Evolutionary conservation across 2,113 vertebrate species (phyloP).

Genomic region (Platysternon megacephalum): DNA sequence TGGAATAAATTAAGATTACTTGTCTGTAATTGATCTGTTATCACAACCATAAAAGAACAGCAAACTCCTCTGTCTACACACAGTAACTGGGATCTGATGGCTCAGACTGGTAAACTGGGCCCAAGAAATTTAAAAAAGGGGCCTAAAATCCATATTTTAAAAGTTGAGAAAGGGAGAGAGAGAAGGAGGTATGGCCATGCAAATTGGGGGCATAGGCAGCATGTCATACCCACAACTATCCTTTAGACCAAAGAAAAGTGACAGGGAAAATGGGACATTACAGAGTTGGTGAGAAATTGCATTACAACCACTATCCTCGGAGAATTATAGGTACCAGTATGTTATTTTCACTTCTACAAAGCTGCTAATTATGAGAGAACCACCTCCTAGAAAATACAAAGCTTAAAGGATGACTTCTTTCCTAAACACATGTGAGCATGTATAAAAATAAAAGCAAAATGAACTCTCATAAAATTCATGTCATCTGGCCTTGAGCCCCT

Average conservation of each 20-base stretch:
- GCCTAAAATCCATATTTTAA: background rate
- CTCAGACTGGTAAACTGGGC: background rate
- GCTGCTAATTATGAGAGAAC: background rate
- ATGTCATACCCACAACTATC: background rate
- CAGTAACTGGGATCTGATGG: background rate
- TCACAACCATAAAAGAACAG: too few relatives aligned
- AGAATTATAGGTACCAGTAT: background rate
- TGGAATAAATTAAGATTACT: background rate
- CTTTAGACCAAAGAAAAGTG: background rate
- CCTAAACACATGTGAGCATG: background rate
- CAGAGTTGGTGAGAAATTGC: background rate
- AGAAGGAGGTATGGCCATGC: background rate
- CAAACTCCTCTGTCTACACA: background rate
- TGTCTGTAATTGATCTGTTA: background rate
- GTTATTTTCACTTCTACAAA: background rate
- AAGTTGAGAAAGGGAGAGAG: background rate
- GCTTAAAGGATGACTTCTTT: background rate
- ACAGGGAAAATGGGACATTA: background rate
- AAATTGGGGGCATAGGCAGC: background rate
- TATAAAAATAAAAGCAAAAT: background rate
- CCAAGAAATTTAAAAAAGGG: background rate
- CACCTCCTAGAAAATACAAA: background rate
- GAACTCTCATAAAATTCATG: background rate
- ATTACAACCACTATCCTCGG: background rate
- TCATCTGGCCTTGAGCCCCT: background rate